These are phyloP conservation scores for Orthosia incerta DNA, from an alignment of 2,888 invertebrate species.

Conservation along the genomic window DNA sequence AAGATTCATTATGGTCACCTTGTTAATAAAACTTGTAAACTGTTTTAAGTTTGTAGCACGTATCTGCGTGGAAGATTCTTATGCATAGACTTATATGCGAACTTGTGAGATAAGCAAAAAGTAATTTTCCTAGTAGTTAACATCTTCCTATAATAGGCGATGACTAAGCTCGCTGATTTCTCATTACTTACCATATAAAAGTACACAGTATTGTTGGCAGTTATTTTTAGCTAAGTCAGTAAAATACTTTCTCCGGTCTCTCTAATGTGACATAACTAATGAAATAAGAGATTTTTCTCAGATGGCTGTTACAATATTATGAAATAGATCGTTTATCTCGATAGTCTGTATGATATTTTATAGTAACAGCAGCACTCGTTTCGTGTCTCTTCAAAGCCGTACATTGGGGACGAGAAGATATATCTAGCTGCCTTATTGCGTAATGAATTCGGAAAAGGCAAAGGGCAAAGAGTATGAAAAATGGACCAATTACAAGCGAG, in stretches of 20 bases:
- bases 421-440: too few species aligned
- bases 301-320: neutral
- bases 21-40: constrained; percentile 23
- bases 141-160: constrained; percentile 6
- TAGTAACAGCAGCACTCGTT: neutral
- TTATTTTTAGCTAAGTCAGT: constrained; percentile 26
- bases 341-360: neutral
- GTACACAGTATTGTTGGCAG: neutral
- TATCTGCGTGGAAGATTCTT: constrained; percentile 12
- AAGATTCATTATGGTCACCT: neutral
- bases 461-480: too few species aligned
- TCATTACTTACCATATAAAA: constrained; percentile 35
- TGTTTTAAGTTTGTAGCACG: constrained; percentile 26
- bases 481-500: too few species aligned
- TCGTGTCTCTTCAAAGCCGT: too few species aligned
- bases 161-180: constrained; percentile 35
- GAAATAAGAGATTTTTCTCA: constrained; percentile 1
- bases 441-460: too few species aligned
- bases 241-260: constrained; percentile 46
- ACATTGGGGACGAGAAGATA: too few species aligned
- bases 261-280: constrained; percentile 24
- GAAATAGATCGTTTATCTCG: constrained; percentile 17
- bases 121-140: neutral
- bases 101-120: constrained; percentile 45
- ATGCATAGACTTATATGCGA: constrained; percentile 13